phyloP scores from a whole-genome alignment of 2,888 invertebrate genomes.

The Lepidochitona cinerea region DNA sequence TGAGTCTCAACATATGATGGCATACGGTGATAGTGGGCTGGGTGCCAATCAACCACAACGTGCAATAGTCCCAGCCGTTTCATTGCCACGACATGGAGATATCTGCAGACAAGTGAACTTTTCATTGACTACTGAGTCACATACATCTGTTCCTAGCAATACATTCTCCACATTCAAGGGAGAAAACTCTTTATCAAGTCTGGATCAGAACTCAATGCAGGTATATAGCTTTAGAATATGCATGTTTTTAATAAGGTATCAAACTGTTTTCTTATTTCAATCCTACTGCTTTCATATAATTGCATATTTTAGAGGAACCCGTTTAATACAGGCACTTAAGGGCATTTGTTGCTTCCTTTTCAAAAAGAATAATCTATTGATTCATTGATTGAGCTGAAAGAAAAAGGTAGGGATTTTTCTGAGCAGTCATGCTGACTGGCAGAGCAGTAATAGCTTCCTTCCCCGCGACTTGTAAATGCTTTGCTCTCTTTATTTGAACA shows the following conservation, averaged over 20 bases:
- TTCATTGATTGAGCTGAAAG: neutral
- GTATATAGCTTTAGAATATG: neutral
- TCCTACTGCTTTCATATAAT: too few relatives aligned
- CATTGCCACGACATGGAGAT: neutral
- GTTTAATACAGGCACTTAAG: neutral
- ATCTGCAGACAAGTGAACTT: neutral
- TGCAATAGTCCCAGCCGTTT: neutral
- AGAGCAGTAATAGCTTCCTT: neutral
- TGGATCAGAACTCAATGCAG: neutral
- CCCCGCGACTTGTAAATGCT: neutral
- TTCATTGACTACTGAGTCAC: neutral
- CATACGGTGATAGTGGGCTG: neutral
- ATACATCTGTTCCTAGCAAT: neutral
- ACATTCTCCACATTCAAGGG: constrained; percentile 1
- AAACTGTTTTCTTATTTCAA: neutral
- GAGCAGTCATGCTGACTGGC: neutral
- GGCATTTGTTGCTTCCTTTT: neutral
- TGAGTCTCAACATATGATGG: constrained; percentile 1
- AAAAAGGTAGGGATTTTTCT: too few relatives aligned
- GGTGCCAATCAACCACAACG: neutral
- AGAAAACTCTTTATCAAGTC: neutral
- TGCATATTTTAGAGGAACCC: too few relatives aligned
- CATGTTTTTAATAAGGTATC: neutral
- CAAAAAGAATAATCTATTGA: neutral
- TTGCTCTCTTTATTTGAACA: too few relatives aligned